Conservation (phyloP, 2,888 invertebrate genomes). For the Drosophila cracens region DNA sequence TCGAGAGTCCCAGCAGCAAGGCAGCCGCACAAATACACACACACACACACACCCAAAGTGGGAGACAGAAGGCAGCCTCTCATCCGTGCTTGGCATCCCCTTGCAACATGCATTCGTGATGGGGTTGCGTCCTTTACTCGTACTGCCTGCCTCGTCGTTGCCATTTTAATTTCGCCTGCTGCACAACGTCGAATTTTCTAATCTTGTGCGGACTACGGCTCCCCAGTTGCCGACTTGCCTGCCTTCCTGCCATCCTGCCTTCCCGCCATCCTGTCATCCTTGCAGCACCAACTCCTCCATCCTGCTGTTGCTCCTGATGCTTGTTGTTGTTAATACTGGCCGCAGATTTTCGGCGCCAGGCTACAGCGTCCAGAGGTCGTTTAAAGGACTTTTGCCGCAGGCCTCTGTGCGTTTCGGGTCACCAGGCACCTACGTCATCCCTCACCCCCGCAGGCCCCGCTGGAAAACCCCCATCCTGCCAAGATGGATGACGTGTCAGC, state of each 20-base stretch:
- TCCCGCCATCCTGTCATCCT: slow-evolving; percentile 6
- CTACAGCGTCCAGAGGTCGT: slow-evolving; percentile 77
- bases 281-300: slow-evolving; percentile 9
- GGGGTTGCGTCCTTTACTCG: slow-evolving; percentile 38
- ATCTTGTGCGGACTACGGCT: slow-evolving; percentile 81
- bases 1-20: slow-evolving; percentile 70
- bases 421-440: slow-evolving; percentile 13
- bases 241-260: slow-evolving; percentile 14
- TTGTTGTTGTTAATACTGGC: slow-evolving; percentile 59
- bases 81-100: slow-evolving; percentile 34
- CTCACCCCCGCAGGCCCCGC: neutral
- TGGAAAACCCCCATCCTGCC: slow-evolving; percentile 19
- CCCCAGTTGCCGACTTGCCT: slow-evolving; percentile 71
- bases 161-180: slow-evolving; percentile 81
- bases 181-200: slow-evolving; percentile 81
- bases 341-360: slow-evolving; percentile 75
- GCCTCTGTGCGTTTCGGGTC: slow-evolving; percentile 68
- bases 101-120: slow-evolving; percentile 76
- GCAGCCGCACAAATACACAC: slow-evolving; percentile 33
- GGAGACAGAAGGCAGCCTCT: slow-evolving; percentile 2
- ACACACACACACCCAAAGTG: slow-evolving; percentile 1
- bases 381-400: slow-evolving; percentile 81
- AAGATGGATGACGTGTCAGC: slow-evolving; percentile 83
- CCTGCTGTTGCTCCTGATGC: slow-evolving; percentile 22
- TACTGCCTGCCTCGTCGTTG: slow-evolving; percentile 57